Base-by-base conservation (phyloP, 2,888 invertebrate genomes). In the Oxyteleia sp. region DNA sequence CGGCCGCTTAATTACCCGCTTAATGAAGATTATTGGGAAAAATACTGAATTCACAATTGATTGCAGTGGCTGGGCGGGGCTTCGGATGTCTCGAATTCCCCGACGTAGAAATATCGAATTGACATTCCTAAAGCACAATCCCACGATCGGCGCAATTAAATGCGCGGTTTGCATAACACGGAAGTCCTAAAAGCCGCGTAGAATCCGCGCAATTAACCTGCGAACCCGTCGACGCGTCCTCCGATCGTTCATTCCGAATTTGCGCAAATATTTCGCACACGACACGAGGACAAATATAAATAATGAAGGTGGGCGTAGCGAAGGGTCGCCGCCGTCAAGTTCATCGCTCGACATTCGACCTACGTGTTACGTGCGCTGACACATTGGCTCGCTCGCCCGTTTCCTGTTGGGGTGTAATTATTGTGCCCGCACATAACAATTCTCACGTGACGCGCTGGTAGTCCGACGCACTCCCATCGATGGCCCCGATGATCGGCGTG, bases 291-390 rank as follows among this genome's bases (percentile, higher is more conserved):
- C 47, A 66, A 66, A 63, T 63, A 55, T 69, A 63, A 63, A 55
- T 69, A 63, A 69, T 51, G 32, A 11, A 8, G 43, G 57, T 74
- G 69, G 83, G 79, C 63, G 79, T 69, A 63, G 49, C 59, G 49
- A 68, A 26, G 45, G 64, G 82, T 85, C 85, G 71, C 57, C 55
- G 71, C 69, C 72, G 89, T 89, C 89, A 90, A 90, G 90, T 90
- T 90, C 90, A 89, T 90, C 88, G 90, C 87, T 89, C 87, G 89
- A 88, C 87, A 87, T 86, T 89, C 89, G 88, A 89, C 88, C 89
- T 85, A 87, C 87, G 89, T 88, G 79, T 63, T 75, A 75, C 59
- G 64, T 80, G 88, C 84, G 88, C 87, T 87, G 88, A 89, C 89
- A 89, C 87, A 88, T 86, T 87, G 85, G 55, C 81, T 81, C 84